phyloP scores from a whole-genome alignment of 2,113 vertebrate genomes.

The Salvator merianae region DNA sequence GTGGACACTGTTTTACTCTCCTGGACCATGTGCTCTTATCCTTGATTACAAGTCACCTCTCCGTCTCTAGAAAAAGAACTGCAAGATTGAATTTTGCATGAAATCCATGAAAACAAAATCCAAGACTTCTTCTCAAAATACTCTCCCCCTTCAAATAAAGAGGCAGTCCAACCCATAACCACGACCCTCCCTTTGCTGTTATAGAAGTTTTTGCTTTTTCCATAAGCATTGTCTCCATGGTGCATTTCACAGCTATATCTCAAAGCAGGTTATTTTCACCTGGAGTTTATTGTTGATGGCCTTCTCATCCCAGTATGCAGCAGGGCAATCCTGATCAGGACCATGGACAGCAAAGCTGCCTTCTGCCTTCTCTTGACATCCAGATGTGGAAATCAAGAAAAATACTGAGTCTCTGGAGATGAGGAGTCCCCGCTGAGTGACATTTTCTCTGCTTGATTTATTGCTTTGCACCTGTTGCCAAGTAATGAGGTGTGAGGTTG shows the following conservation, averaged over 20 bases:
- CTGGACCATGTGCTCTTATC: background rate
- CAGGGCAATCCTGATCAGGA: background rate
- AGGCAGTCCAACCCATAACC: background rate
- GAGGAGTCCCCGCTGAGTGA: conserved; percentile 12
- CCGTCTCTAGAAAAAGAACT: background rate
- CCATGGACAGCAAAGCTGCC: background rate
- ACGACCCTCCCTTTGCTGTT: background rate
- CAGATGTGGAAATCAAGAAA: conserved; percentile 5
- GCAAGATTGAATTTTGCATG: background rate
- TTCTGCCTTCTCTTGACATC: background rate
- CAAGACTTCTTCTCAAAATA: background rate
- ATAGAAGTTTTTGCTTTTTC: background rate
- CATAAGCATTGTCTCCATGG: background rate
- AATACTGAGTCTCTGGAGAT: conserved; percentile 24
- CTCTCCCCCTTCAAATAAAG: background rate
- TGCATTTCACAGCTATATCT: background rate
- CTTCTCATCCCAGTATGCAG: background rate
- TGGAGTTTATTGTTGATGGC: background rate
- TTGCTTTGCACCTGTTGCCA: conserved; percentile 47
- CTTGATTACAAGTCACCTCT: background rate
- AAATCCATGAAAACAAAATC: background rate
- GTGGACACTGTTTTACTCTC: no score
- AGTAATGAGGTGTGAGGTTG: conserved; percentile 36
- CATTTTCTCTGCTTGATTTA: conserved; percentile 41
- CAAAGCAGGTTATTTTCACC: background rate